These are phyloP conservation scores for Naso thynnoides DNA, from an alignment of 2,797 vertebrate genomes.

Conservation along the genomic window DNA sequence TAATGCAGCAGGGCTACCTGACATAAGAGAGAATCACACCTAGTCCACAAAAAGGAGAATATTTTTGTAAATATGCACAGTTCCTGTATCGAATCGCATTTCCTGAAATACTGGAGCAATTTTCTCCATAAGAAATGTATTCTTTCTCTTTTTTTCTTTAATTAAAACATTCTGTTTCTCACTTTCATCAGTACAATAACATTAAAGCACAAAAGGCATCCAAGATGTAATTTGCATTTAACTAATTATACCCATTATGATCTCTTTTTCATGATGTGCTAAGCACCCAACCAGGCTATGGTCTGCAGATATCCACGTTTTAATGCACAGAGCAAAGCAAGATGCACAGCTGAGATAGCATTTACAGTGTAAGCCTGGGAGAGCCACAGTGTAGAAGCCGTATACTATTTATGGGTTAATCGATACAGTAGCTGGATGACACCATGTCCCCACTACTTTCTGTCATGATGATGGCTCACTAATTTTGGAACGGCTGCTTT, in stretches of 20 bases:
- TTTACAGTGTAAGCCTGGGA: slow-evolving; percentile 77
- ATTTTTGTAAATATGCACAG: slow-evolving; percentile 8
- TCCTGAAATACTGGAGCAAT: slow-evolving; percentile 17
- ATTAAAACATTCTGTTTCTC: slow-evolving; percentile 31
- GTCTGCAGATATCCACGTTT: slow-evolving; percentile 41
- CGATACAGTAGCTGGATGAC: slow-evolving; percentile 94
- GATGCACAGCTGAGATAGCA: slow-evolving; percentile 74
- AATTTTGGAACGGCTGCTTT: slow-evolving; percentile 94
- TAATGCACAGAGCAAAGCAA: slow-evolving; percentile 59
- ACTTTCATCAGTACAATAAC: slow-evolving; percentile 35
- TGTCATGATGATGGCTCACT: slow-evolving; percentile 95
- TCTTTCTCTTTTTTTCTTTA: slow-evolving; percentile 10
- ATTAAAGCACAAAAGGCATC: slow-evolving; percentile 28
- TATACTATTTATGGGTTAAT: slow-evolving; percentile 91
- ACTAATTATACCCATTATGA: slow-evolving; percentile 16
- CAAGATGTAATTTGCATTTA: slow-evolving; percentile 25
- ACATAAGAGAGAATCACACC: slow-evolving; percentile 50
- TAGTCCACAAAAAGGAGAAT: slow-evolving; percentile 13
- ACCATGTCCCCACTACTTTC: slow-evolving; percentile 94
- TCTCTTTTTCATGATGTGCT: slow-evolving; percentile 23
- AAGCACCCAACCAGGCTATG: slow-evolving; percentile 34
- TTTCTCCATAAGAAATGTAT: not conserved
- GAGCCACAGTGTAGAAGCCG: slow-evolving; percentile 67
- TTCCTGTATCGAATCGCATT: slow-evolving; percentile 19
- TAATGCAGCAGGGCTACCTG: slow-evolving; percentile 68